Evolutionary conservation across 2,113 vertebrate genomes (phyloP).

Genomic region (Callionymus lyra): DNA sequence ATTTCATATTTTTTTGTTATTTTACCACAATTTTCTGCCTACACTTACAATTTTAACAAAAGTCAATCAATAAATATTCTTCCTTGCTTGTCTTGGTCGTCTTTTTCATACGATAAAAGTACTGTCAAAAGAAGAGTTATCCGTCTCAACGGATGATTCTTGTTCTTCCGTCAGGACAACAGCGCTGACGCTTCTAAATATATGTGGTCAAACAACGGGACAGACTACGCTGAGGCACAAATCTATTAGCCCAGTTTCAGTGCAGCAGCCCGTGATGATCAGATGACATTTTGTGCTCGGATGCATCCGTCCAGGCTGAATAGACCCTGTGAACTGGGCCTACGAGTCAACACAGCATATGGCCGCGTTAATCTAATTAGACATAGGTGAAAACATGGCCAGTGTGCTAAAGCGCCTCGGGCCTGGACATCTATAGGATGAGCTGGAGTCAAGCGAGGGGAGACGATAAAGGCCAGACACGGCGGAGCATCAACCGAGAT

Average conservation of each 20-base stretch:
- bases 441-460: constrained; percentile 25
- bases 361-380: constrained; percentile 41
- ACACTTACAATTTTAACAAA: too few relatives aligned
- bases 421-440: constrained; percentile 3
- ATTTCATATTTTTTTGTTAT: too few relatives aligned
- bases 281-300: constrained; percentile 23
- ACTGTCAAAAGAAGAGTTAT: too few relatives aligned
- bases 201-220: too few relatives aligned
- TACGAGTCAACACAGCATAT: constrained; percentile 27
- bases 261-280: constrained; percentile 25
- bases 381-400: constrained; percentile 11
- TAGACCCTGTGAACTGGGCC: constrained; percentile 11
- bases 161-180: not conserved
- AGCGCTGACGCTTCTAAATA: constrained; percentile 10
- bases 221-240: not conserved
- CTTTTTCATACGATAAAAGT: too few relatives aligned
- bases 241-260: constrained; percentile 8
- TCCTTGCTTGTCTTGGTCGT: too few relatives aligned
- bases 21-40: too few relatives aligned
- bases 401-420: constrained; percentile 3
- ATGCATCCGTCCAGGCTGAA: constrained; percentile 13
- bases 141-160: too few relatives aligned
- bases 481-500: not conserved
- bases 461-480: constrained; percentile 7
- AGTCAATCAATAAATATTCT: too few relatives aligned